Evolutionary conservation across 2,888 invertebrate genomes (phyloP), one percentile per base, ranked within the genome.

Genomic region (Cancer borealis): DNA sequence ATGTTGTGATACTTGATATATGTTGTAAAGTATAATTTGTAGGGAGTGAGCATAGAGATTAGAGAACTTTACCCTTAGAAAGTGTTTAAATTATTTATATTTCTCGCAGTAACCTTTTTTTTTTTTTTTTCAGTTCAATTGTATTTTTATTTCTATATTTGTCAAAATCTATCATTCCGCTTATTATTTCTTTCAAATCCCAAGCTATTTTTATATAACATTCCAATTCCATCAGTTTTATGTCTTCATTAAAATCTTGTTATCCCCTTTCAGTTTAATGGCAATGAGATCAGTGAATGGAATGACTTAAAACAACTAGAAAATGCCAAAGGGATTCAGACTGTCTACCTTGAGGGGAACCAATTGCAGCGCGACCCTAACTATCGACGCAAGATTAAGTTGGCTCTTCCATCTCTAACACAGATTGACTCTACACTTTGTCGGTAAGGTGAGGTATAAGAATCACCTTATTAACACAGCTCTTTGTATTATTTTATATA

Each of bases 381-480:
- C 96, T 99, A 99, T 96, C 97, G 99, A 93, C 97, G 99, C 96
- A 99, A 99, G 97, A 97, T 99, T 88, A 99, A 98, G 97, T 97
- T 99, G 94, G 97, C 98, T 0, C 97, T 99, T 39, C 99, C 99
- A 0, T 98, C 98, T 96, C 97, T 99, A 49, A 97, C 97, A 95
- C 99, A 99, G 97, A 98, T 99, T 96, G 99, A 99, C 97, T 99
- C 99, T 12, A 99, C 99, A 12, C 97, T 99, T 96, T 99, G 98
- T 97, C 97, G 97, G 97, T 98, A 95, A 96, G 94, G 39, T 39
- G 14, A 60, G 6, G 47, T 26, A 26, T 88, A 88, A 88, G 47
- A 10, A 47, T 26, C 8, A 49, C 49, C 0, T 84, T 88, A n/a
- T 88, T 12, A 21, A 88, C 26, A 88, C 46, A 49, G 46, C 47